A percentile compares a stretch with the other conserved stretches of the same genome.
Evolutionary conservation across 2,888 invertebrate genomes (phyloP).

Genomic region (Tenthredo amoena): DNA sequence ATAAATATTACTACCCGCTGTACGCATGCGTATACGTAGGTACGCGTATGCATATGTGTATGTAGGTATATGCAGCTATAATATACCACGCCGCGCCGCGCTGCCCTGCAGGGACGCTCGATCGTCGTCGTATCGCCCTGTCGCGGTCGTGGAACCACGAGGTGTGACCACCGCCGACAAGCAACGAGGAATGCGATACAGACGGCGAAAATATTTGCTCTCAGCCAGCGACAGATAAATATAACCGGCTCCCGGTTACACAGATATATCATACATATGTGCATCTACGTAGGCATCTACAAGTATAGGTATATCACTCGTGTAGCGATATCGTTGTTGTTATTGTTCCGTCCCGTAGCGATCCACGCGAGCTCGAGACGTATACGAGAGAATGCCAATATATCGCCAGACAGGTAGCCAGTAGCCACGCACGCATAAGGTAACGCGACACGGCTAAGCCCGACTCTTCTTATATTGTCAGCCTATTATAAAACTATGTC

Average conservation of each 20-base stretch:
- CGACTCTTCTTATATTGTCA: background rate
- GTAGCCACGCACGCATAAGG: no score
- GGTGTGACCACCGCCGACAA: conserved; percentile 21
- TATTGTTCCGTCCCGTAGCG: conserved; percentile 5
- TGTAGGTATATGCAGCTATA: background rate
- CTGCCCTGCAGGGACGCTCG: background rate
- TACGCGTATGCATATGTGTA: background rate
- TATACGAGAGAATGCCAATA: background rate
- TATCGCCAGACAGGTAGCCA: background rate
- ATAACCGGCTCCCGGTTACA: conserved; percentile 35
- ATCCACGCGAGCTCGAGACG: background rate
- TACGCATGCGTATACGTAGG: background rate
- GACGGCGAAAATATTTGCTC: conserved; percentile 53
- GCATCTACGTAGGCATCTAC: background rate
- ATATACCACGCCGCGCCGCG: no score
- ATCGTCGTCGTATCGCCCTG: background rate
- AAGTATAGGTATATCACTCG: background rate
- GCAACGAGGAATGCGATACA: conserved; percentile 27
- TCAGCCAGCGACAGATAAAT: conserved; percentile 42
- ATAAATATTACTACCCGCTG: conserved; percentile 2
- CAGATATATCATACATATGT: background rate
- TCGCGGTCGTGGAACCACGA: conserved; percentile 30
- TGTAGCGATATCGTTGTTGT: background rate
- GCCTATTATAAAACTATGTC: background rate
- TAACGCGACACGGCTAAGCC: background rate